These are phyloP conservation scores for Eurois occulta DNA, from an alignment of 2,888 invertebrate genomes.

Conservation along the genomic window DNA sequence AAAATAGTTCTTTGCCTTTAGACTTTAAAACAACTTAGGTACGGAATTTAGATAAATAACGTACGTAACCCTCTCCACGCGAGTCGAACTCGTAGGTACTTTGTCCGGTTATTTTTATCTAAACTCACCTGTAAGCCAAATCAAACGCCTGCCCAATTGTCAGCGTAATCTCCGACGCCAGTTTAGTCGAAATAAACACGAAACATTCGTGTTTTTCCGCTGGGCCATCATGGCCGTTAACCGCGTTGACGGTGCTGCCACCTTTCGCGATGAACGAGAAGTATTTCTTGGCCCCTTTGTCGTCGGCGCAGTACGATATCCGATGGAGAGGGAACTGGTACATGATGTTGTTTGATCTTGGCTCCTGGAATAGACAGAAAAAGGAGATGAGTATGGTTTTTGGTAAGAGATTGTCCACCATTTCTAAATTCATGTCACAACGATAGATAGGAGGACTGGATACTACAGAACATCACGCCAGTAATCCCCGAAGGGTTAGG, in stretches of 20 bases:
- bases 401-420: not conserved
- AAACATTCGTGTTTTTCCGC: conserved; percentile 97
- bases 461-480: not conserved
- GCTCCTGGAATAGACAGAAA: conserved; percentile 90
- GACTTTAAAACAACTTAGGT: too few species aligned
- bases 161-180: conserved; percentile 99
- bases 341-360: conserved; percentile 94
- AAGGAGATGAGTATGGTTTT: not conserved
- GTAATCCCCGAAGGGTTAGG: not conserved
- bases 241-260: conserved; percentile 81
- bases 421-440: too few species aligned
- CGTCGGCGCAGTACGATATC: conserved; percentile 99
- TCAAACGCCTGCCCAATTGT: conserved; percentile 99
- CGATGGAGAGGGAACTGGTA: conserved; percentile 99
- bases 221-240: conserved; percentile 82
- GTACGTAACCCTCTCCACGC: too few species aligned
- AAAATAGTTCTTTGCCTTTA: too few species aligned
- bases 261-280: conserved; percentile 98
- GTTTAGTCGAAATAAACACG: conserved; percentile 98
- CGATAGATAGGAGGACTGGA: too few species aligned
- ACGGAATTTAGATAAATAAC: too few species aligned
- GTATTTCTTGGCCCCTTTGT: conserved; percentile 99
- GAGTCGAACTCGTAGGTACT: too few species aligned
- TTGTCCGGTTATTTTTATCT: too few species aligned
- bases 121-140: conserved; percentile 95